phyloP scores from a whole-genome alignment of 2,888 invertebrate genomes.

The Andricus quercusramuli region DNA sequence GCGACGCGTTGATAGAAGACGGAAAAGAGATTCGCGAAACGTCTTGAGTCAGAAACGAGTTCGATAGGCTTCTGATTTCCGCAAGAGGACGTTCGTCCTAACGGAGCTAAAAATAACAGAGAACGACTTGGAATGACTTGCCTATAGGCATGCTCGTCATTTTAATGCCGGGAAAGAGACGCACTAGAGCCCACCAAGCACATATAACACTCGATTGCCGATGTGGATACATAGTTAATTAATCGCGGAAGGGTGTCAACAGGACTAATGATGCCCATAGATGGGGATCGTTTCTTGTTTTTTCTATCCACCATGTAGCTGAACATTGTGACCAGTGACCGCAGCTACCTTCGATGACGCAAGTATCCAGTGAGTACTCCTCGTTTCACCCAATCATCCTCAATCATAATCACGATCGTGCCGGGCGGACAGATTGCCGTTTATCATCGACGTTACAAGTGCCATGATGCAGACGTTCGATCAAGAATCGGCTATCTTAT shows the following conservation, averaged over 20 bases:
- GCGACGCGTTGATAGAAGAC: conserved; percentile 16
- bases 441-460: conserved; percentile 34
- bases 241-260: conserved; percentile 56
- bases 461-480: conserved; percentile 29
- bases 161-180: conserved; percentile 36
- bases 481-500: conserved; percentile 16
- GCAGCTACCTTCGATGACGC: conserved; percentile 9
- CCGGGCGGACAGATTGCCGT: conserved; percentile 30
- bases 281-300: conserved; percentile 40
- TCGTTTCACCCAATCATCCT: conserved; percentile 38
- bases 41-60: conserved; percentile 20
- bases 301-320: background rate
- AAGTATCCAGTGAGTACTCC: conserved; percentile 16
- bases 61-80: conserved; percentile 44
- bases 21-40: conserved; percentile 37
- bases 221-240: conserved; percentile 53
- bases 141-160: conserved; percentile 46
- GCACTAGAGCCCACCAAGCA: conserved; percentile 21
- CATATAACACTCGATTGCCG: conserved; percentile 30
- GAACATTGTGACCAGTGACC: background rate
- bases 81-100: conserved; percentile 50
- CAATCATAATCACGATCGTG: conserved; percentile 38
- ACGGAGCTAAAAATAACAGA: conserved; percentile 47
- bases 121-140: conserved; percentile 47
- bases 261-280: conserved; percentile 52